Conservation (phyloP, 1,140 invertebrate species). For the Caenorhabditis remanei region DNA sequence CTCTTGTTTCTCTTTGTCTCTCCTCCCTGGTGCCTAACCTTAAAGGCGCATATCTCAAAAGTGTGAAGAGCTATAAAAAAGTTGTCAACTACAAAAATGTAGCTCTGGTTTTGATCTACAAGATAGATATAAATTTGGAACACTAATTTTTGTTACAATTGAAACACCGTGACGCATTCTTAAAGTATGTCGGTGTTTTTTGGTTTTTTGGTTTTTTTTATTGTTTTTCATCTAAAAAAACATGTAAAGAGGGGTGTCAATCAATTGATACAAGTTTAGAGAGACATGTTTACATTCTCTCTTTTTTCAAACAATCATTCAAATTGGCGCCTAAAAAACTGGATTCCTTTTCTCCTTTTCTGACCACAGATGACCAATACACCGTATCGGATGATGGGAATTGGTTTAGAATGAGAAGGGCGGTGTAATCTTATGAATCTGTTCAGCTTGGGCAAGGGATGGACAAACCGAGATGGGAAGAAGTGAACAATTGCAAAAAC, state of each 20-base stretch:
- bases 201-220: neutral
- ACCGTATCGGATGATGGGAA: neutral
- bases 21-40: no score
- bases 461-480: neutral
- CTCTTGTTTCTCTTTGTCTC: no score
- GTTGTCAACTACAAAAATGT: no score
- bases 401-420: neutral
- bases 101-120: no score
- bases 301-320: slow-evolving; percentile 31
- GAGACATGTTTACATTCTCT: neutral
- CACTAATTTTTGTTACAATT: no score
- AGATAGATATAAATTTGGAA: no score
- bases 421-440: neutral
- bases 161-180: no score
- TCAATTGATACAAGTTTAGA: neutral
- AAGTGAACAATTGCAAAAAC: no score
- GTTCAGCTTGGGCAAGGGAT: neutral
- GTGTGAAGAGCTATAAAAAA: no score
- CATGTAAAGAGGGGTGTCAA: no score
- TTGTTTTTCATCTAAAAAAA: no score
- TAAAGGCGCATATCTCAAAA: no score
- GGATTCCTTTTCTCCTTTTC: neutral
- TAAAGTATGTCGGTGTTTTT: neutral
- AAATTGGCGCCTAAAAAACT: slow-evolving; percentile 21
- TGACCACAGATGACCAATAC: slow-evolving; percentile 21